These are phyloP conservation scores for Drosophila koepferae DNA, from an alignment of 2,888 invertebrate species.

Conservation along the genomic window DNA sequence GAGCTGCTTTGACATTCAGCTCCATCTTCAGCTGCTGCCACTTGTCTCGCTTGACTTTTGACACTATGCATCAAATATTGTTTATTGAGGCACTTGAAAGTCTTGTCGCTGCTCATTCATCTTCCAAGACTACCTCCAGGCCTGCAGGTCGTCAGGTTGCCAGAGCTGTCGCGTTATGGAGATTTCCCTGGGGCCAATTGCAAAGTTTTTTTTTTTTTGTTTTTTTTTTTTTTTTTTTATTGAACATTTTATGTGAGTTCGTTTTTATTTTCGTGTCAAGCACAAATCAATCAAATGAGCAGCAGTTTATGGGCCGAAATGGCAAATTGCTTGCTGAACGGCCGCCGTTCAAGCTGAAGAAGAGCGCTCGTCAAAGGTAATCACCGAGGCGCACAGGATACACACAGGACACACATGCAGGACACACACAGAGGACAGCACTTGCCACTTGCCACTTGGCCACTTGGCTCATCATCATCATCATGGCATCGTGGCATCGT, in stretches of 20 bases:
- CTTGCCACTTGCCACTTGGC: slow-evolving; percentile 35
- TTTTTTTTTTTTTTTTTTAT: slow-evolving; percentile 1
- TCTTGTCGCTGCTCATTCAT: slow-evolving; percentile 44
- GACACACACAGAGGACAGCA: not conserved
- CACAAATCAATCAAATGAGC: slow-evolving; percentile 75
- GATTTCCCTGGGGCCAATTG: slow-evolving; percentile 50
- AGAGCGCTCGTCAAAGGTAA: slow-evolving; percentile 42
- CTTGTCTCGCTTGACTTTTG: slow-evolving; percentile 31
- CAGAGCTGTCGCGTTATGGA: slow-evolving; percentile 16
- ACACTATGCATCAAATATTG: slow-evolving; percentile 35
- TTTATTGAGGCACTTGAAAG: slow-evolving; percentile 56
- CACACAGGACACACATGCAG: slow-evolving; percentile 11
- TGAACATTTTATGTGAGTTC: not conserved
- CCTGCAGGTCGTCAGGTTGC: not conserved
- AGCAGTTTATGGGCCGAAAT: slow-evolving; percentile 70
- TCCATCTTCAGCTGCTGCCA: not conserved
- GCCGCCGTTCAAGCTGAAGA: slow-evolving; percentile 37
- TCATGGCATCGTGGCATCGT: slow-evolving; percentile 55
- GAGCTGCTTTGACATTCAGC: not conserved
- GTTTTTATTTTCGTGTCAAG: slow-evolving; percentile 16
- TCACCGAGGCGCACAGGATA: slow-evolving; percentile 35
- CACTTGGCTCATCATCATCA: slow-evolving; percentile 38
- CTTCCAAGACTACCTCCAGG: slow-evolving; percentile 31
- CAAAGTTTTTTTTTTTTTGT: not conserved
- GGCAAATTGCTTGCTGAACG: slow-evolving; percentile 76